These are phyloP conservation scores for Alouatta palliata DNA, from an alignment of 2,113 vertebrate species.

Conservation along the genomic window DNA sequence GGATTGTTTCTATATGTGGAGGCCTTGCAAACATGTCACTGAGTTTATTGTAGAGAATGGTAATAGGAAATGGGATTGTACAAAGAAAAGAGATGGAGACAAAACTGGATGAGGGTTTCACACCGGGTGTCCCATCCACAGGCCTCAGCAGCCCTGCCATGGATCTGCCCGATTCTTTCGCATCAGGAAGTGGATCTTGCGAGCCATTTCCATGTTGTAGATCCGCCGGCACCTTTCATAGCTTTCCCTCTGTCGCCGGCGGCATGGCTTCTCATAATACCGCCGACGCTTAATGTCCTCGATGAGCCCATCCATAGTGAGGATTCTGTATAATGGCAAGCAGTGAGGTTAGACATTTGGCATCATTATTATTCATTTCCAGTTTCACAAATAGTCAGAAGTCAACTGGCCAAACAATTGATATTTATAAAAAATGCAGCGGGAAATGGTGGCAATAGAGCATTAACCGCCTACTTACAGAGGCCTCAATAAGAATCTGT, in stretches of 20 bases:
- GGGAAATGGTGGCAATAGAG: neutral
- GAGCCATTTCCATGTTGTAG: slow-evolving; percentile 91
- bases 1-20: neutral
- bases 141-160: slow-evolving; percentile 89
- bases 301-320: slow-evolving; percentile 87
- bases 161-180: slow-evolving; percentile 86
- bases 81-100: neutral
- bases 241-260: slow-evolving; percentile 86
- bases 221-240: slow-evolving; percentile 91
- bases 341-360: neutral
- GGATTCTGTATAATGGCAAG: slow-evolving; percentile 74
- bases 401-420: neutral
- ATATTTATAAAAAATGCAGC: neutral
- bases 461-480: neutral
- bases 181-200: slow-evolving; percentile 89
- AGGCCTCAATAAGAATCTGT: neutral
- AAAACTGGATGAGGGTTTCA: neutral
- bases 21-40: neutral
- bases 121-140: no score
- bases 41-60: slow-evolving; percentile 50
- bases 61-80: neutral
- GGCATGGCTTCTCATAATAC: slow-evolving; percentile 93
- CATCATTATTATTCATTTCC: neutral
- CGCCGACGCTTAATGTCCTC: slow-evolving; percentile 87
- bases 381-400: neutral